Percentiles rank a stretch among this genome's conserved stretches.
phyloP scores from a whole-genome alignment of 2,888 invertebrate species.

The Acheta domesticus region DNA sequence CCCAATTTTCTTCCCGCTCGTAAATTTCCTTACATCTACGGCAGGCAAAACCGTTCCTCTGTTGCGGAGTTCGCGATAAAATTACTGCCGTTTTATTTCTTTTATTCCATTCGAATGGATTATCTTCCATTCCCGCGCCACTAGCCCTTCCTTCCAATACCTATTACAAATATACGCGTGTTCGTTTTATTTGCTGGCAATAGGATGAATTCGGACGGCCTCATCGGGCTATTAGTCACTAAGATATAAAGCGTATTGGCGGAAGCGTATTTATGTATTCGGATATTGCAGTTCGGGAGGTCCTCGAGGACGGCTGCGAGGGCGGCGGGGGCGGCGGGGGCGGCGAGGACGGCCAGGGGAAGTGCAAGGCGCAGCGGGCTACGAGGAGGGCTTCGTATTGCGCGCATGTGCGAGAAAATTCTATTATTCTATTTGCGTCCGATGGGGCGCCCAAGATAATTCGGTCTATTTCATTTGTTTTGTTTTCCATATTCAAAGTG shows the following conservation, averaged over 20 bases:
- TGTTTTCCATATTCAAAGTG: no score
- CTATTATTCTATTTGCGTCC: no score
- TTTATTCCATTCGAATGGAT: slow-evolving; percentile 18
- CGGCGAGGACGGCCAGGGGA: no score
- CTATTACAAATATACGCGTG: slow-evolving; percentile 9
- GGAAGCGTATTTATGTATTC: neutral
- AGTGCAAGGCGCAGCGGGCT: no score
- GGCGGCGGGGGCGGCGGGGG: no score
- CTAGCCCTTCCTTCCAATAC: slow-evolving; percentile 9
- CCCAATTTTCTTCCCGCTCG: slow-evolving; percentile 9
- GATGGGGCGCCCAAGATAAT: no score
- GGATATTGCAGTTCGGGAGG: no score
- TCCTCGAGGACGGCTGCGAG: no score
- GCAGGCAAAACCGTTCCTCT: slow-evolving; percentile 18
- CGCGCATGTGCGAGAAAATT: no score
- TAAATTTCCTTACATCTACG: slow-evolving; percentile 11
- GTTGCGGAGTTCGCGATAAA: slow-evolving; percentile 6
- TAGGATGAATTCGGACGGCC: neutral
- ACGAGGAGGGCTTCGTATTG: no score
- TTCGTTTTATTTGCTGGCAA: slow-evolving; percentile 18
- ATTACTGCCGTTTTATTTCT: slow-evolving; percentile 9
- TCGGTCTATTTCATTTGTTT: no score
- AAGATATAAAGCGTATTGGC: neutral
- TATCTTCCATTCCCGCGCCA: neutral
- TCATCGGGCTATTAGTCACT: neutral